Evolutionary conservation across 2,797 vertebrate species (phyloP).

Genomic region (Darevskia mixta): DNA sequence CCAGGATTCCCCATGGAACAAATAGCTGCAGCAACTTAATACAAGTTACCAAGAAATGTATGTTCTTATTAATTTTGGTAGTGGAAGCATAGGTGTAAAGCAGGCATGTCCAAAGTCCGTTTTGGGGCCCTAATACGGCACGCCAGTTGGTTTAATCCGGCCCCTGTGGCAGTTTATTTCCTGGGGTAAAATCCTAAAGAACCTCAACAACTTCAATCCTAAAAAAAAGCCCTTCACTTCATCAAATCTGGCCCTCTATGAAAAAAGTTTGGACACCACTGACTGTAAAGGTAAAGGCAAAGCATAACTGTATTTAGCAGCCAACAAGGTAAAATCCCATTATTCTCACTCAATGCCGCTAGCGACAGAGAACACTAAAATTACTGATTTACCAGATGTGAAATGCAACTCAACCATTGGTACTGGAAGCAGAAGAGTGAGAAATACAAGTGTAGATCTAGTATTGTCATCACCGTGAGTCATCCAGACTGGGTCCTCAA

Average conservation of each 20-base stretch:
- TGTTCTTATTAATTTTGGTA: background rate
- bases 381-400: background rate
- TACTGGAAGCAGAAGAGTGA: background rate
- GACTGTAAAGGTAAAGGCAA: too few relatives aligned
- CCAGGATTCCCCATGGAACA: background rate
- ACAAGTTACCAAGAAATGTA: background rate
- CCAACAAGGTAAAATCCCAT: background rate
- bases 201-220: too few relatives aligned
- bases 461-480: background rate
- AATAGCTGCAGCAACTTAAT: background rate
- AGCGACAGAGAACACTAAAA: background rate
- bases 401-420: slow-evolving; percentile 8
- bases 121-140: too few relatives aligned
- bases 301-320: background rate
- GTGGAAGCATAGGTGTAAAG: background rate
- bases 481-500: background rate
- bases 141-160: fast-evolving
- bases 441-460: background rate
- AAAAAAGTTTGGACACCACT: too few relatives aligned
- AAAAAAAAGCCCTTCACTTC: too few relatives aligned
- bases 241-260: too few relatives aligned
- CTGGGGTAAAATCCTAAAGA: too few relatives aligned
- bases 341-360: too few relatives aligned
- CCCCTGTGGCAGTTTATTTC: too few relatives aligned
- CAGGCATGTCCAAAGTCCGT: too few relatives aligned